Evolutionary conservation across 2,888 invertebrate genomes (phyloP).

Genomic region (Penaeus monodon): DNA sequence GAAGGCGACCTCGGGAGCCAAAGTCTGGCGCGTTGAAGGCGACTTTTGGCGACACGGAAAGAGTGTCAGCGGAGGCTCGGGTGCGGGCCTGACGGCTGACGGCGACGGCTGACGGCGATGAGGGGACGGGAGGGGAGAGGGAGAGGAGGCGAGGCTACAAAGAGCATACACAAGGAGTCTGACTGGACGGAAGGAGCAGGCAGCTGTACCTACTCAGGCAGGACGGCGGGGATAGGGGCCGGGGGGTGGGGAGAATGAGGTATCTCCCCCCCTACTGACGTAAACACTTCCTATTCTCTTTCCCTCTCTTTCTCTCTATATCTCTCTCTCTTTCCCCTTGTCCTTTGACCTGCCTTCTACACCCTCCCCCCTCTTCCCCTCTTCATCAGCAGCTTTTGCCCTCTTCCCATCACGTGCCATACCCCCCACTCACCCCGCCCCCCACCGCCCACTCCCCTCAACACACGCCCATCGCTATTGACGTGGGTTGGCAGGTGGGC

Average conservation of each 20-base stretch:
- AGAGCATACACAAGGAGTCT: no score
- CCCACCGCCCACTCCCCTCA: constrained; percentile 6
- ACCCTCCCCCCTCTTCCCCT: constrained; percentile 7
- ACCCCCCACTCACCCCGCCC: not conserved
- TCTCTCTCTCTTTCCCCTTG: constrained; percentile 8
- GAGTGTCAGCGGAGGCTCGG: no score
- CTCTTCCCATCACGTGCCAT: not conserved
- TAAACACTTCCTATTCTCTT: constrained; percentile 15
- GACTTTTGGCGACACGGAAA: no score
- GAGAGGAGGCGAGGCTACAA: not conserved
- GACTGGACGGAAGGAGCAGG: constrained; percentile 1
- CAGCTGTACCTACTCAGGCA: constrained; percentile 1
- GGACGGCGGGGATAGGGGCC: not conserved
- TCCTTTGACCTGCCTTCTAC: not conserved
- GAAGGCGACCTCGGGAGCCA: no score
- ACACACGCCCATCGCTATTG: no score
- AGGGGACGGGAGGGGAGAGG: constrained; percentile 5
- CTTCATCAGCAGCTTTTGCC: not conserved
- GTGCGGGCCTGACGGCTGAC: no score
- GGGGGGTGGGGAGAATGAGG: no score
- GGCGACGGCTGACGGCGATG: not conserved
- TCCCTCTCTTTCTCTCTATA: not conserved
- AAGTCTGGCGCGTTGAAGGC: no score
- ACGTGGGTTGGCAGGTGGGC: no score
- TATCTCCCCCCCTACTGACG: not conserved